These are phyloP conservation scores for Lathamus discolor DNA, from an alignment of 2,113 vertebrate species.

Conservation along the genomic window DNA sequence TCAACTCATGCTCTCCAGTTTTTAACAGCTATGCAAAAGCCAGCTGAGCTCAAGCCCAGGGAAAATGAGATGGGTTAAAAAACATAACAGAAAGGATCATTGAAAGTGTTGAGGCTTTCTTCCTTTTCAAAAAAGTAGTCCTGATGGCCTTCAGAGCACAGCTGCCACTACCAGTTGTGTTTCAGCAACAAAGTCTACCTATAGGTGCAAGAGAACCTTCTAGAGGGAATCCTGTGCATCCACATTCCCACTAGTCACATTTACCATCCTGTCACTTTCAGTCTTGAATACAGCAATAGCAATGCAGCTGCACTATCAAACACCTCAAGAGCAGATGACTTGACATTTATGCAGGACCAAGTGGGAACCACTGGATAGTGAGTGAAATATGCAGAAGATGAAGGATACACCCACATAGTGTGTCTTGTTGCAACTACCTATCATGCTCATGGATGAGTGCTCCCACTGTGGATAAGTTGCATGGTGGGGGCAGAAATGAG, in stretches of 20 bases:
- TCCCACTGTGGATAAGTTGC: neutral
- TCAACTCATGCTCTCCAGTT: neutral
- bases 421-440: neutral
- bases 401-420: neutral
- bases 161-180: neutral
- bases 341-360: neutral
- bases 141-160: neutral
- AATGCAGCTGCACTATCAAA: neutral
- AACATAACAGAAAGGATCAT: neutral
- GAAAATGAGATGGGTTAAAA: neutral
- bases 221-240: neutral
- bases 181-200: neutral
- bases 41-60: neutral
- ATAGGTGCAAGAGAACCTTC: neutral
- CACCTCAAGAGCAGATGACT: neutral
- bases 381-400: fast-evolving
- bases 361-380: neutral
- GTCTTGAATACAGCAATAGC: neutral
- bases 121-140: neutral
- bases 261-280: neutral
- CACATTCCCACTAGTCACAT: neutral
- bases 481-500: neutral
- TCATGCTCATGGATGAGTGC: neutral
- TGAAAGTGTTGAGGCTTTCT: neutral
- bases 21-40: neutral